A percentile compares a stretch with the other conserved stretches of the same genome.
Evolutionary conservation across 2,797 vertebrate genomes (phyloP).

Genomic region (Mycteria americana): DNA sequence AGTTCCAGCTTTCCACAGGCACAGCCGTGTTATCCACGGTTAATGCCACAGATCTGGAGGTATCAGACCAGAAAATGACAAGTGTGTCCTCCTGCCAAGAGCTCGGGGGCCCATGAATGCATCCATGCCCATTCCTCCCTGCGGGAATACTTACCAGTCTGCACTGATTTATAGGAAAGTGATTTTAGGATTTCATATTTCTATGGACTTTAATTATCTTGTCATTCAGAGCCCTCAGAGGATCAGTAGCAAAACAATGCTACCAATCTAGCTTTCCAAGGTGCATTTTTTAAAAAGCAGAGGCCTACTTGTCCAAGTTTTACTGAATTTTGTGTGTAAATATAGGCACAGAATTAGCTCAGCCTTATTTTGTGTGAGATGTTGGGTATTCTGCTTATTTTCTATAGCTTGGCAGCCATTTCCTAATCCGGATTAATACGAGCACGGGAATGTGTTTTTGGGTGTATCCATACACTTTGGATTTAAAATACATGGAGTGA

Average conservation of each 20-base stretch:
- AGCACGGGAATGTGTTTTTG: neutral
- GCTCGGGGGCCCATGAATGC: neutral
- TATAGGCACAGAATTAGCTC: neutral
- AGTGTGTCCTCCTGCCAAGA: neutral
- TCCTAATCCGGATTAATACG: neutral
- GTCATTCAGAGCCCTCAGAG: neutral
- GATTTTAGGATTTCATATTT: neutral
- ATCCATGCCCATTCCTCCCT: neutral
- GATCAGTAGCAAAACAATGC: neutral
- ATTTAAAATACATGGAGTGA: neutral
- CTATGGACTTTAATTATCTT: neutral
- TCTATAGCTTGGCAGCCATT: neutral
- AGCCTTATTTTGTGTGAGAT: neutral
- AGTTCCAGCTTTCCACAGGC: neutral
- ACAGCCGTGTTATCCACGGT: neutral
- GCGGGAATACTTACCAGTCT: neutral
- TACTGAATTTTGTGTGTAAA: neutral
- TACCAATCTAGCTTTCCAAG: neutral
- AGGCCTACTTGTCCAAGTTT: neutral
- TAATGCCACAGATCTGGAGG: neutral
- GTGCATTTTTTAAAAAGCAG: neutral
- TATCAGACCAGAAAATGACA: constrained; percentile 20
- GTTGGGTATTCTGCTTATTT: neutral
- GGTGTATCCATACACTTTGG: neutral
- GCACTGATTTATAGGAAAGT: neutral